Base-by-base conservation (phyloP, 2,888 invertebrate genomes). In the Sipha maydis region DNA sequence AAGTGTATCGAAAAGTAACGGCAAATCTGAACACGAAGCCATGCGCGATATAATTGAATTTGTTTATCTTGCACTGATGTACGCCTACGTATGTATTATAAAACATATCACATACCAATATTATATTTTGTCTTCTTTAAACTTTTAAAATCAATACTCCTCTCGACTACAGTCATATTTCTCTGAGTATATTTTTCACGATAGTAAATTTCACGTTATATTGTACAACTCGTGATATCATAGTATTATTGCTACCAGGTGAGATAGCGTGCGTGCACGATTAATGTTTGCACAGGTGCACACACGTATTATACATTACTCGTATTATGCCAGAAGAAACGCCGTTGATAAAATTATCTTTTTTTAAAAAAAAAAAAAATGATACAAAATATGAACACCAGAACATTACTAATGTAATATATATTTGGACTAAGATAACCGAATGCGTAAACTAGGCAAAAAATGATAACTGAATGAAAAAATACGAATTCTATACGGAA, bases 281-380 rank as follows among this genome's bases (percentile, higher is more conserved):
- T 73, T 38, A 56, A 5, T 73, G 38, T 83, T 83, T 73, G 11
- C 34, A 83, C 83, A 83, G 73, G 83, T 83, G 83, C 56, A 54
- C 54, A 19, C 9, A n/a, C n/a, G 25, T 31, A 83, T 11, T 69
- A 28, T 28, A 28, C 5, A 28, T 48, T 14, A 14, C 2, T 48
- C 8, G 8, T 48, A 48, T 48, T 34, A 73, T 83, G 69, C 34
- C 31, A 38, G 28, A 73, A 83, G n/a, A 56, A 73, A n/a, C n/a
- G 28, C 19, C 8, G 38, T 38, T 61, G 19, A 67, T n/a, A 80
- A 80, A 80, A 80, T 28, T 41, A 28, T 28, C 21, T 34, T 56
- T 31, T 82, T 69, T 31, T 34, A 19, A 34, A 21, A 11, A 31
- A 34, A 1, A 48, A 1, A 9, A 14, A 34, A 34, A 34, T 34